Conservation (phyloP, 2,113 vertebrate species). For the Lycaon pictus region DNA sequence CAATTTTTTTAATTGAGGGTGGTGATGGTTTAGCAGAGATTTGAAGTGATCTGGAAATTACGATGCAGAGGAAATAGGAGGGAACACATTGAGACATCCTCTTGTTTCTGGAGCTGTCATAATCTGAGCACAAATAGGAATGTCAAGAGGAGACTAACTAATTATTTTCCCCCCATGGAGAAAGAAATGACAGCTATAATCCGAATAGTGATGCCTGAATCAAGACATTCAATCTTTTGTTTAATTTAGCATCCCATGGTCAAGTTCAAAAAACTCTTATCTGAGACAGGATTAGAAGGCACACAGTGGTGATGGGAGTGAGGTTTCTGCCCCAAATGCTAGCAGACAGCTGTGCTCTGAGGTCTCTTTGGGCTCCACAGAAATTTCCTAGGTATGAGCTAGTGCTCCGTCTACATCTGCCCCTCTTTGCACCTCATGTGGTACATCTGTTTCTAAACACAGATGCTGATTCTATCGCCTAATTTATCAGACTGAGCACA, state of each 20-base stretch:
- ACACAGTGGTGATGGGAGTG: too few species aligned
- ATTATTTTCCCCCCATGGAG: background rate
- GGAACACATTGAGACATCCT: background rate
- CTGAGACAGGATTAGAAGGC: background rate
- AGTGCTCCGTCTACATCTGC: too few species aligned
- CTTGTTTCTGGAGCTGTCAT: background rate
- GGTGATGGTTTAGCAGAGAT: conserved; percentile 41
- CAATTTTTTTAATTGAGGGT: conserved; percentile 62
- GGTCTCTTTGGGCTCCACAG: background rate
- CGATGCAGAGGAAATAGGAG: background rate
- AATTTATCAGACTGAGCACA: background rate
- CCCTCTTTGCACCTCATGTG: background rate
- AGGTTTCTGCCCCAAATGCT: background rate
- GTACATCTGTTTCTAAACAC: background rate
- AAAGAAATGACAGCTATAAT: background rate
- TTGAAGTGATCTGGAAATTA: conserved; percentile 44
- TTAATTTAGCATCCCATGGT: background rate
- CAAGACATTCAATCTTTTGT: background rate
- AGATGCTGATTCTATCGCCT: background rate
- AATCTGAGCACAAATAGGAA: background rate
- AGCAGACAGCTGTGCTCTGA: background rate
- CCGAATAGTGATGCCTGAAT: background rate
- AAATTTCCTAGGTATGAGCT: background rate
- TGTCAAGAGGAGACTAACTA: background rate
- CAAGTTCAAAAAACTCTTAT: background rate